A percentile compares a stretch with the other conserved stretches of the same genome.
These are phyloP conservation scores for Cercopithecus petaurista DNA, from an alignment of 2,797 vertebrate genomes.

Conservation along the genomic window DNA sequence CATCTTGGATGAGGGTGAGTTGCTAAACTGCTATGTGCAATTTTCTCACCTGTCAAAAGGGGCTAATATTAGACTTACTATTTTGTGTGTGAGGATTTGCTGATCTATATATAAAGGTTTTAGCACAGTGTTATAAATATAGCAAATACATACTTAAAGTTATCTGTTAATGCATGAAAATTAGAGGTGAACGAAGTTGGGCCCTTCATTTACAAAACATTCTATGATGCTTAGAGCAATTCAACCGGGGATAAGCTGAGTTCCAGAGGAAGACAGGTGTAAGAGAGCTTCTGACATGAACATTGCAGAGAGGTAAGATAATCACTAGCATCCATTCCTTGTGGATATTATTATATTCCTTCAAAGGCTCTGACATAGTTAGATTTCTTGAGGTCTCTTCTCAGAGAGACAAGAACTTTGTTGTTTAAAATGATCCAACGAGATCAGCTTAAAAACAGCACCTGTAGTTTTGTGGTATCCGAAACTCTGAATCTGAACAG, in stretches of 20 bases:
- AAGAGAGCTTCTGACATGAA: not conserved
- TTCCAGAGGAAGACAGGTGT: not conserved
- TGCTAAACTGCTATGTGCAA: not conserved
- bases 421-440: not conserved
- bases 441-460: not conserved
- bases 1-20: not conserved
- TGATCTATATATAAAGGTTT: not conserved
- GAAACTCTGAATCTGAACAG: not conserved
- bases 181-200: not conserved
- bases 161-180: not conserved
- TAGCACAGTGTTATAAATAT: not conserved
- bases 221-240: not conserved
- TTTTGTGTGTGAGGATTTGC: not conserved
- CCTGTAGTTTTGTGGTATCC: not conserved
- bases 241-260: not conserved
- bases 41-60: not conserved
- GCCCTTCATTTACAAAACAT: not conserved
- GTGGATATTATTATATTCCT: not conserved
- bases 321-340: not conserved
- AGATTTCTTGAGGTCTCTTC: not conserved
- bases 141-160: not conserved
- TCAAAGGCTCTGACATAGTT: not conserved
- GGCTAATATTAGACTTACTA: not conserved
- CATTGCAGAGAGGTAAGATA: not conserved
- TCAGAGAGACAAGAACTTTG: not conserved